Percentiles rank a stretch among this genome's conserved stretches.
Evolutionary conservation across 1,140 invertebrate species (phyloP).

Genomic region (Drusus annulatus): DNA sequence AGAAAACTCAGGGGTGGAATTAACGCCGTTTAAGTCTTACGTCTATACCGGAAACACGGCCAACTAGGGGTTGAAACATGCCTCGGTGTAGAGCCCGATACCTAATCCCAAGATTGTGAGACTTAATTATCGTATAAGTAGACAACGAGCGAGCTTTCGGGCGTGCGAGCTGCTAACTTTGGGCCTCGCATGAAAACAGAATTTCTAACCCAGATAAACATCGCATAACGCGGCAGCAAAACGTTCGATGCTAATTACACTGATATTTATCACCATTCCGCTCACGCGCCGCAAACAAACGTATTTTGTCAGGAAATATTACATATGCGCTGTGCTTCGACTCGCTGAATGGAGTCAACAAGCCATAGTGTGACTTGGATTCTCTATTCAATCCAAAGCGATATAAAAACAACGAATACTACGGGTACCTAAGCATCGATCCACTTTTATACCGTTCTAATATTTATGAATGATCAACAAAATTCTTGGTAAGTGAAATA

Average conservation of each 20-base stretch:
- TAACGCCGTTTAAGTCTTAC: constrained; percentile 44
- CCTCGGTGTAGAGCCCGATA: constrained; percentile 36
- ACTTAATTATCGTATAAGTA: constrained; percentile 58
- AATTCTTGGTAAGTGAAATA: neutral
- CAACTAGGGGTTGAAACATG: constrained; percentile 39
- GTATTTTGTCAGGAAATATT: too few relatives aligned
- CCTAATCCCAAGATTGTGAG: constrained; percentile 58
- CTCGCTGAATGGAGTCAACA: too few relatives aligned
- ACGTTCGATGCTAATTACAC: constrained; percentile 52
- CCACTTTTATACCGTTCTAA: neutral
- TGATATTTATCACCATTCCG: constrained; percentile 49
- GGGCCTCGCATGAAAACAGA: constrained; percentile 26
- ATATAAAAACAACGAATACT: too few relatives aligned
- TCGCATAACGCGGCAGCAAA: constrained; percentile 50
- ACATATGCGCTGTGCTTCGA: too few relatives aligned
- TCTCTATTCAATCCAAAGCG: too few relatives aligned
- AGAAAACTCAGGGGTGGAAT: constrained; percentile 47
- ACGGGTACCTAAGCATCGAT: too few relatives aligned
- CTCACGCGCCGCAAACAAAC: constrained; percentile 45
- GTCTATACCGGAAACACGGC: constrained; percentile 46
- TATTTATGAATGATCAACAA: neutral
- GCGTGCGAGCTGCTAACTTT: constrained; percentile 18
- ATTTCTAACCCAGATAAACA: constrained; percentile 49
- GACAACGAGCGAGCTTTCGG: constrained; percentile 43
- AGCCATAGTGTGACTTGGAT: too few relatives aligned